Percentiles rank a stretch among this genome's conserved stretches.
Conservation (phyloP, 2,888 invertebrate species). For the Scotopteryx bipunctaria region DNA sequence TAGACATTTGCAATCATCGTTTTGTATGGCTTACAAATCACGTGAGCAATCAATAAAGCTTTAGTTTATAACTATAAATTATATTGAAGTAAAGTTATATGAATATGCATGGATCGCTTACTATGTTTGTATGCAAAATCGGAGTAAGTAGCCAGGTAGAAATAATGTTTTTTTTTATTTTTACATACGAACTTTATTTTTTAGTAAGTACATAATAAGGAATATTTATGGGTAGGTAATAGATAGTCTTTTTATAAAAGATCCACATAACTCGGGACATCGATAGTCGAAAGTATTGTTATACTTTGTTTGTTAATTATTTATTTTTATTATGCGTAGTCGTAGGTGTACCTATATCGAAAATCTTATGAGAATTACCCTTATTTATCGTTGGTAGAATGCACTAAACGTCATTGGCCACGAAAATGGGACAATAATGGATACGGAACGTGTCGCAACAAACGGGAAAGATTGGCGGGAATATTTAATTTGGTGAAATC, state of each 20-base stretch:
- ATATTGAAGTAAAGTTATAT: slow-evolving; percentile 12
- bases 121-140: not conserved
- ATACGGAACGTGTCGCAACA: slow-evolving; percentile 11
- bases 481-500: not conserved
- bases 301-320: not conserved
- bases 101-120: slow-evolving; percentile 33
- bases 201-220: not conserved
- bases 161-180: no score
- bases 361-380: not conserved
- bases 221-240: no score
- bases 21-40: slow-evolving; percentile 34
- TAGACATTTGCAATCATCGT: slow-evolving; percentile 36
- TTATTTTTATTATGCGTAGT: no score
- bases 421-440: not conserved
- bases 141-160: no score
- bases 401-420: not conserved
- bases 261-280: no score
- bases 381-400: slow-evolving; percentile 10
- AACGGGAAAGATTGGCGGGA: not conserved
- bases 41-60: slow-evolving; percentile 29
- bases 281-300: not conserved
- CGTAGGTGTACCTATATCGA: no score
- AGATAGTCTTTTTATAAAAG: no score
- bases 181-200: no score
- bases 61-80: no score